phyloP scores from a whole-genome alignment of 2,888 invertebrate genomes.

The Homarus gammarus region DNA sequence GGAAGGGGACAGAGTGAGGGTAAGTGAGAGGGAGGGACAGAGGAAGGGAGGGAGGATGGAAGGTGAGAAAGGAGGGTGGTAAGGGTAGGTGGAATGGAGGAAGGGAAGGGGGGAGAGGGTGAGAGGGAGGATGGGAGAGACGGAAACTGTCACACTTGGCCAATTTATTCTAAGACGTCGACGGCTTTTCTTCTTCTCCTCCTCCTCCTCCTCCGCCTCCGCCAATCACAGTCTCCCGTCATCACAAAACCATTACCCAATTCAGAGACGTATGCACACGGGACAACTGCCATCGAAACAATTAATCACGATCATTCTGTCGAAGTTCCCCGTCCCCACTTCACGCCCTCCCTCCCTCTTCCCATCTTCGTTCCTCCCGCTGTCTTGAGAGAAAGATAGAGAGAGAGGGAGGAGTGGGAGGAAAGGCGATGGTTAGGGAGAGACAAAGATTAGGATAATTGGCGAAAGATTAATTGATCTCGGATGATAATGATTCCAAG shows the following conservation, averaged over 20 bases:
- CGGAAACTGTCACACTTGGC: conserved; percentile 22
- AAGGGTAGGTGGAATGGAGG: too few species aligned
- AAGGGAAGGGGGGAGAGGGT: too few species aligned
- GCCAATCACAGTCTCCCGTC: conserved; percentile 31
- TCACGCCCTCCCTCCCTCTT: too few species aligned
- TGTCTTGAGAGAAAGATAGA: conserved; percentile 14
- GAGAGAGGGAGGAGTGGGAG: neutral
- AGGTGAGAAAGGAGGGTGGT: too few species aligned
- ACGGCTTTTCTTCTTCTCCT: conserved; percentile 21
- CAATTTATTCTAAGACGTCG: conserved; percentile 35
- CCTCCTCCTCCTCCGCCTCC: neutral
- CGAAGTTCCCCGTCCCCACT: conserved; percentile 12
- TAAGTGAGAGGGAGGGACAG: too few species aligned
- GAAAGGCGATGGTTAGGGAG: neutral
- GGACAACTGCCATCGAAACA: conserved; percentile 22
- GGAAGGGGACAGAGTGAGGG: too few species aligned
- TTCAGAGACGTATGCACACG: conserved; percentile 51
- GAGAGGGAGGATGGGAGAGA: conserved; percentile 3
- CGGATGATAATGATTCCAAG: conserved; percentile 28
- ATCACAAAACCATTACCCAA: conserved; percentile 55
- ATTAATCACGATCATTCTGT: conserved; percentile 33
- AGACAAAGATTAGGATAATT: conserved; percentile 55
- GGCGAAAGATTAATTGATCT: conserved; percentile 54
- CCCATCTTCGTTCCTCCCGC: too few species aligned
- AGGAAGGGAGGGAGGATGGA: too few species aligned